These are phyloP conservation scores for Phocides pigmalion DNA, from an alignment of 1,140 invertebrate species.

Conservation along the genomic window DNA sequence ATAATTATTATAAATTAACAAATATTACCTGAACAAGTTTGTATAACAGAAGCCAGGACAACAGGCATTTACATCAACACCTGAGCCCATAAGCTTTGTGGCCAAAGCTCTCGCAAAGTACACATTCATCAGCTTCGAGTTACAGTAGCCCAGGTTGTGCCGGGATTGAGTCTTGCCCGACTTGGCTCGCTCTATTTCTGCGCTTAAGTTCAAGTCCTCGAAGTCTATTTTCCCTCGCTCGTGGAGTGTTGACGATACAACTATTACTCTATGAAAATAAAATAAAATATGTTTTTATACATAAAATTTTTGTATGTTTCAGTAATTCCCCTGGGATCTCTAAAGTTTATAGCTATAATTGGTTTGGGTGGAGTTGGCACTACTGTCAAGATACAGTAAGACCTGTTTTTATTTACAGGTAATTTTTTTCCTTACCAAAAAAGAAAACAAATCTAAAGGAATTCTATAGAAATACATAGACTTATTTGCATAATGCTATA, in stretches of 20 bases:
- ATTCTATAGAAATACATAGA: too few species aligned
- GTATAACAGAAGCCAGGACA: slow-evolving; percentile 95
- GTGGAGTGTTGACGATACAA: slow-evolving; percentile 83
- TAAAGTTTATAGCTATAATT: too few species aligned
- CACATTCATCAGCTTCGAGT: slow-evolving; percentile 91
- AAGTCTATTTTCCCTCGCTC: slow-evolving; percentile 87
- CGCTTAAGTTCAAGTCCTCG: slow-evolving; percentile 85
- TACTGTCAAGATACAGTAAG: too few species aligned
- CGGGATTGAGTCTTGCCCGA: slow-evolving; percentile 58
- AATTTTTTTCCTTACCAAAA: too few species aligned
- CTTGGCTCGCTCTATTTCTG: slow-evolving; percentile 71
- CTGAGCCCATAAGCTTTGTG: slow-evolving; percentile 82
- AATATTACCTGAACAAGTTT: slow-evolving; percentile 79
- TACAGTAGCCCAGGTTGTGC: slow-evolving; percentile 89
- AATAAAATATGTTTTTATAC: too few species aligned
- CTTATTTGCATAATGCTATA: too few species aligned
- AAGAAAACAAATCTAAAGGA: too few species aligned
- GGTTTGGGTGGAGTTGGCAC: too few species aligned
- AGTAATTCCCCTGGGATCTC: too few species aligned
- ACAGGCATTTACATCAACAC: slow-evolving; percentile 89
- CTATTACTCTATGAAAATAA: slow-evolving; percentile 78
- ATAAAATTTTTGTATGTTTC: too few species aligned
- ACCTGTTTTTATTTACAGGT: too few species aligned
- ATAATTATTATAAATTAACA: too few species aligned
- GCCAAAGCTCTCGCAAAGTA: slow-evolving; percentile 88